Conservation (phyloP, 2,113 vertebrate species). For the Nibea coibor region DNA sequence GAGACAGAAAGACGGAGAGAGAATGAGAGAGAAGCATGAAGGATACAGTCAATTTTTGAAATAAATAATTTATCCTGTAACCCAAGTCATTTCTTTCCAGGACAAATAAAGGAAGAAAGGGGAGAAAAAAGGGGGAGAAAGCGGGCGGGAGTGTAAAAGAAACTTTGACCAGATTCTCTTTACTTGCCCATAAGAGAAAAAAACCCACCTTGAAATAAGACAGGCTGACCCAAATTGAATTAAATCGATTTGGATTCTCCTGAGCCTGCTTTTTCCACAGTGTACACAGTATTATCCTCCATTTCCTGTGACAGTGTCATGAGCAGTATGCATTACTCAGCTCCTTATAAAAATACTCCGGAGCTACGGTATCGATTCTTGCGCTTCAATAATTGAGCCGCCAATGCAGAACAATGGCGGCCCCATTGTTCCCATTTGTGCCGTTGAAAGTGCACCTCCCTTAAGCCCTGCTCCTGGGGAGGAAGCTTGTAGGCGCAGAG, state of each 20-base stretch:
- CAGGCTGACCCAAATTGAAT: slow-evolving; percentile 78
- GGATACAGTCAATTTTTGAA: slow-evolving; percentile 71
- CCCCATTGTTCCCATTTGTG: slow-evolving; percentile 65
- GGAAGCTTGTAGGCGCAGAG: slow-evolving; percentile 3
- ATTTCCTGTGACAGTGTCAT: slow-evolving; percentile 77
- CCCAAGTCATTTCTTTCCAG: slow-evolving; percentile 62
- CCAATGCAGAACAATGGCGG: slow-evolving; percentile 68
- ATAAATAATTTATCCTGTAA: slow-evolving; percentile 70
- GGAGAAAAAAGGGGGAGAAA: not conserved
- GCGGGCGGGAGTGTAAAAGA: slow-evolving; percentile 15
- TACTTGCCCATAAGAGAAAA: slow-evolving; percentile 59
- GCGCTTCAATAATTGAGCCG: slow-evolving; percentile 74
- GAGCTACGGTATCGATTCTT: slow-evolving; percentile 66
- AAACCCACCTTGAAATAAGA: slow-evolving; percentile 71
- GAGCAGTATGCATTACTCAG: slow-evolving; percentile 76
- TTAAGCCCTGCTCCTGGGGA: slow-evolving; percentile 11
- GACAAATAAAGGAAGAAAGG: slow-evolving; percentile 63
- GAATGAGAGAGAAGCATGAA: slow-evolving; percentile 67
- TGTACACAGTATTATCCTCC: slow-evolving; percentile 74
- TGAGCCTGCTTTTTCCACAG: slow-evolving; percentile 70
- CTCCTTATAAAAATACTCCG: slow-evolving; percentile 72
- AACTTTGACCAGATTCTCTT: slow-evolving; percentile 58
- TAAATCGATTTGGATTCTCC: slow-evolving; percentile 76
- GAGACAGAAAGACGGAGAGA: slow-evolving; percentile 43
- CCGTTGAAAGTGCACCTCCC: slow-evolving; percentile 54